These are phyloP conservation scores for Melanerpes formicivorus DNA, from an alignment of 2,113 vertebrate genomes.

Conservation along the genomic window DNA sequence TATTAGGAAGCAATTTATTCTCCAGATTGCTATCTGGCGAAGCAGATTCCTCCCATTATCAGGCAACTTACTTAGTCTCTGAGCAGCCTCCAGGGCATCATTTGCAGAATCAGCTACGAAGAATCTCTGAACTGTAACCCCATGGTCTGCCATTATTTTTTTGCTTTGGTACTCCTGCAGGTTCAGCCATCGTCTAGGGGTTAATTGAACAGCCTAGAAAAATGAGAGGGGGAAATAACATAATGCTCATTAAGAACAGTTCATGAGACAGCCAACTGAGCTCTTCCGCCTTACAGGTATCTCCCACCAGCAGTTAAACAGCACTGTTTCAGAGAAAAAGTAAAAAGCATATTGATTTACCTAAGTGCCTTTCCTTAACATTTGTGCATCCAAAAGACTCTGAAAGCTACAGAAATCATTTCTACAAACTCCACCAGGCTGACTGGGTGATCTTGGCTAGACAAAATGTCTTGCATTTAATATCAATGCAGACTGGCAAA, in stretches of 20 bases:
- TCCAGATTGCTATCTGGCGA: constrained; percentile 14
- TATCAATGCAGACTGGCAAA: background rate
- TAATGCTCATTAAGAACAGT: constrained; percentile 56
- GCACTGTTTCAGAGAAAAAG: background rate
- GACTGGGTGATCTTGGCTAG: background rate
- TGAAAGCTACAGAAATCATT: background rate
- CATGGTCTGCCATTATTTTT: constrained; percentile 95
- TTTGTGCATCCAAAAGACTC: background rate
- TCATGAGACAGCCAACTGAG: constrained; percentile 38
- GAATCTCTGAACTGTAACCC: constrained; percentile 94
- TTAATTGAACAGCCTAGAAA: constrained; percentile 80
- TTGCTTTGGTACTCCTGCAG: constrained; percentile 99
- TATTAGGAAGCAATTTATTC: constrained; percentile 40
- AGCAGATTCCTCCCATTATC: constrained; percentile 5
- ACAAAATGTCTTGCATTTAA: background rate
- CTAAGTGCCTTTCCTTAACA: background rate
- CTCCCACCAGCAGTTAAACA: constrained; percentile 14
- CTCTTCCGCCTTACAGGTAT: background rate
- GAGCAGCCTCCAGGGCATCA: constrained; percentile 93
- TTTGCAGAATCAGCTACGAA: constrained; percentile 88
- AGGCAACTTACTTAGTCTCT: constrained; percentile 89
- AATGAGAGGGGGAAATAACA: constrained; percentile 40
- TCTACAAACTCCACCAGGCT: background rate
- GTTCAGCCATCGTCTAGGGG: constrained; percentile 93
- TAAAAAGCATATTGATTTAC: background rate